Percentiles rank a stretch among this genome's conserved stretches.
Evolutionary conservation across 2,888 invertebrate genomes (phyloP).

Genomic region (Eulithis testata): DNA sequence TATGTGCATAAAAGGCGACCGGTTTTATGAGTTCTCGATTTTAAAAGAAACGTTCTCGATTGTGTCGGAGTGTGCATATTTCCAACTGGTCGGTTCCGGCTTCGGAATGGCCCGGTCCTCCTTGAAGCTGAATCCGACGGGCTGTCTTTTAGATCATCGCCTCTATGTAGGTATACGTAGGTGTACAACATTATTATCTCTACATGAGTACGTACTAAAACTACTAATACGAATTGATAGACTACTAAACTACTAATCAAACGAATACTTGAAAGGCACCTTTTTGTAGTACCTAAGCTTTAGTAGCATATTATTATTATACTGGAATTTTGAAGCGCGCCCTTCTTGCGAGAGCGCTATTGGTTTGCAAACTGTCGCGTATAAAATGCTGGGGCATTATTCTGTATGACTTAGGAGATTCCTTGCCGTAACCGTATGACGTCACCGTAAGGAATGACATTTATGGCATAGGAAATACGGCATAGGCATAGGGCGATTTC

Average conservation of each 20-base stretch:
- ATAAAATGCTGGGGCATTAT: too few relatives aligned
- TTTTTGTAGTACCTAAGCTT: background rate
- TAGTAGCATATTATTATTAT: background rate
- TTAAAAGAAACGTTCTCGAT: constrained; percentile 53
- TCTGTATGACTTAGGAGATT: too few relatives aligned
- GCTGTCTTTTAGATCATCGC: constrained; percentile 73
- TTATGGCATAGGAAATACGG: too few relatives aligned
- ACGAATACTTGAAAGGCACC: too few relatives aligned
- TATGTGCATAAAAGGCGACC: constrained; percentile 39
- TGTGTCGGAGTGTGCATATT: constrained; percentile 56
- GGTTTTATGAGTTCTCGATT: constrained; percentile 40
- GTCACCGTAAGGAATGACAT: too few relatives aligned
- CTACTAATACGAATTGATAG: too few relatives aligned
- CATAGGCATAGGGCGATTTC: too few relatives aligned
- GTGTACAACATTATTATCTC: constrained; percentile 42
- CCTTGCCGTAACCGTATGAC: too few relatives aligned
- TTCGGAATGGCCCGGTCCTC: constrained; percentile 79
- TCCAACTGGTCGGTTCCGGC: constrained; percentile 75
- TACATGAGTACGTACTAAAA: background rate
- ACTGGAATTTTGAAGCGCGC: background rate
- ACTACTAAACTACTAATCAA: too few relatives aligned
- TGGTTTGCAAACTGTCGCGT: too few relatives aligned
- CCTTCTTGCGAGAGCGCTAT: background rate
- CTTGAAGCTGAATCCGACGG: constrained; percentile 73
- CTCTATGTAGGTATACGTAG: constrained; percentile 40